These are phyloP conservation scores for Sialis fuliginosa DNA, from an alignment of 2,888 invertebrate species.

Conservation along the genomic window DNA sequence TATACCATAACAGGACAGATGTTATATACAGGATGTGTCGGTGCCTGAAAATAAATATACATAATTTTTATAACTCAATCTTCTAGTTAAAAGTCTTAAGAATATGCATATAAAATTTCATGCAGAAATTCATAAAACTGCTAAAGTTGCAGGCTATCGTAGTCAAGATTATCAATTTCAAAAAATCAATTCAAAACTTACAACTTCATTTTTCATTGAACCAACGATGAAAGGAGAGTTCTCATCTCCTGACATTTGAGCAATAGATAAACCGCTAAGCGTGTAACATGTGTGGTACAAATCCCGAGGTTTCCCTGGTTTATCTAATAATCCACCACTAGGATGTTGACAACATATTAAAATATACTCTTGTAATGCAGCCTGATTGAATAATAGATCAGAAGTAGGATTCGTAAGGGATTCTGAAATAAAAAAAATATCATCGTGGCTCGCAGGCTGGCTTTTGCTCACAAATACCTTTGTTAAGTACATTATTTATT, in stretches of 20 bases:
- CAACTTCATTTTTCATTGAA: conserved; percentile 47
- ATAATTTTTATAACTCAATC: background rate
- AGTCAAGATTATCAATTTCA: background rate
- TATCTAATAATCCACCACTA: conserved; percentile 84
- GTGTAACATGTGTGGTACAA: conserved; percentile 96
- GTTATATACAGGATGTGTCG: conserved; percentile 71
- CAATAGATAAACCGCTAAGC: conserved; percentile 82
- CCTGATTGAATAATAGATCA: conserved; percentile 62
- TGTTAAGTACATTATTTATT: conserved; percentile 49
- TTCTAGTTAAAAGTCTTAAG: background rate
- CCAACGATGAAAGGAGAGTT: conserved; percentile 42
- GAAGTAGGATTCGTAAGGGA: conserved; percentile 23
- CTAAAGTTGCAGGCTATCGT: too few relatives aligned
- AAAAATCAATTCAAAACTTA: conserved; percentile 17
- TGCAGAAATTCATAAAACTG: too few relatives aligned
- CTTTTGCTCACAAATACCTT: background rate
- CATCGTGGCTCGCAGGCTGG: background rate
- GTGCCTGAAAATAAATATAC: conserved; percentile 26
- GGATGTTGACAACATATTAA: conserved; percentile 79
- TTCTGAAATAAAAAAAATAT: conserved; percentile 24
- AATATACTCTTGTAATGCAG: conserved; percentile 87
- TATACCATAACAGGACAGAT: conserved; percentile 48
- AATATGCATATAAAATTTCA: too few relatives aligned
- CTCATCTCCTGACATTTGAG: conserved; percentile 40
- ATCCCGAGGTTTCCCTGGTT: conserved; percentile 84